Percentiles rank a stretch among this genome's conserved stretches.
Conservation (phyloP, 2,113 vertebrate genomes). For the Camelus bactrianus region DNA sequence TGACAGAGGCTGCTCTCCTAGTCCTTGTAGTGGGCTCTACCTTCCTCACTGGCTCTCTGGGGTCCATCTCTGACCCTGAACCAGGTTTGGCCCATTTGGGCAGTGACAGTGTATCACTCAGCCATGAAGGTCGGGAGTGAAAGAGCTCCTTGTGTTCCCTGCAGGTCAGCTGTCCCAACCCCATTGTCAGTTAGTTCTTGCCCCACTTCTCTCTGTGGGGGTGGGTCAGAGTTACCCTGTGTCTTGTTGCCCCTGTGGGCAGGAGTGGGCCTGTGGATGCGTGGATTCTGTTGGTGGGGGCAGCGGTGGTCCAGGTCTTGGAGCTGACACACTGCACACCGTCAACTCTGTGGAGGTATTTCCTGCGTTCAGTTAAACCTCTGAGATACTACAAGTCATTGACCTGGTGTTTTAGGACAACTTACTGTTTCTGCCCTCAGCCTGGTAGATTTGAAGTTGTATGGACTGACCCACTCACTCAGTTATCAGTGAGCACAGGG, state of each 20-base stretch:
- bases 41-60: background rate
- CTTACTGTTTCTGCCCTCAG: accelerated
- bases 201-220: background rate
- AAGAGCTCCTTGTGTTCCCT: too few relatives aligned
- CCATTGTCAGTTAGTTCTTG: accelerated
- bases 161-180: accelerated
- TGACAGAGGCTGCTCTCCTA: background rate
- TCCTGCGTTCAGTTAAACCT: accelerated
- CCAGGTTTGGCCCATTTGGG: accelerated
- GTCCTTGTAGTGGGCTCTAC: background rate
- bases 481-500: background rate
- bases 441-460: background rate
- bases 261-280: background rate
- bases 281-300: accelerated
- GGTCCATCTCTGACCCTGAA: background rate
- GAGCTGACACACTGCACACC: accelerated
- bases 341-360: accelerated
- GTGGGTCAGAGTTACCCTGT: background rate
- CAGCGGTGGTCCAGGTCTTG: background rate
- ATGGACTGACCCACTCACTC: accelerated
- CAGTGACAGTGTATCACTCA: accelerated
- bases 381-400: accelerated
- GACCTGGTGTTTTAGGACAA: background rate
- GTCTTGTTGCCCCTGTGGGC: background rate
- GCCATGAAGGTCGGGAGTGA: accelerated